These are phyloP conservation scores for Etheostoma nigrum DNA, from an alignment of 2,797 vertebrate species.

Conservation along the genomic window DNA sequence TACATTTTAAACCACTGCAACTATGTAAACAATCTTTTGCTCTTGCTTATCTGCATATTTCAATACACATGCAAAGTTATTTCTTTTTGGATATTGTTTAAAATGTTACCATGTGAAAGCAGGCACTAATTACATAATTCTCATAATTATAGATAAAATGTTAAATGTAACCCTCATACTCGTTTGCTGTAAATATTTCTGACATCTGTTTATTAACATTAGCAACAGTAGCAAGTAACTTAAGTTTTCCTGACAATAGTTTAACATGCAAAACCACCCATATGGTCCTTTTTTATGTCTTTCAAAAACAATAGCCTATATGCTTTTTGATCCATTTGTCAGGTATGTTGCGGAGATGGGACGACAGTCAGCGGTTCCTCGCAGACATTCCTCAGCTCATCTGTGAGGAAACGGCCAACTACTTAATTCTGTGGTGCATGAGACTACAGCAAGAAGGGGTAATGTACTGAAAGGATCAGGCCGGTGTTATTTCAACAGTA, in stretches of 20 bases:
- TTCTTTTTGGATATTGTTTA: no score
- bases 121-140: background rate
- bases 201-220: background rate
- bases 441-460: constrained; percentile 95
- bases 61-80: no score
- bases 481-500: background rate
- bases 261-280: background rate
- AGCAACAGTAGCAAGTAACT: background rate
- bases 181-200: constrained; percentile 1
- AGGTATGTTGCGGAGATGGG: constrained; percentile 98
- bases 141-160: background rate
- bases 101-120: background rate
- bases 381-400: constrained; percentile 94
- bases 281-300: background rate
- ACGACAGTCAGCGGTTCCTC: constrained; percentile 96
- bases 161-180: no score
- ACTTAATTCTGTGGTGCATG: constrained; percentile 96
- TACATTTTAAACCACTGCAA: no score
- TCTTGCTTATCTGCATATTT: no score
- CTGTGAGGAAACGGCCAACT: constrained; percentile 94
- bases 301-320: background rate
- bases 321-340: constrained; percentile 19
- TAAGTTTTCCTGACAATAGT: background rate
- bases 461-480: constrained; percentile 19
- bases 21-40: no score